Percentiles rank a stretch among this genome's conserved stretches.
Conservation (phyloP, 2,888 invertebrate genomes). For the Microctonus brassicae region DNA sequence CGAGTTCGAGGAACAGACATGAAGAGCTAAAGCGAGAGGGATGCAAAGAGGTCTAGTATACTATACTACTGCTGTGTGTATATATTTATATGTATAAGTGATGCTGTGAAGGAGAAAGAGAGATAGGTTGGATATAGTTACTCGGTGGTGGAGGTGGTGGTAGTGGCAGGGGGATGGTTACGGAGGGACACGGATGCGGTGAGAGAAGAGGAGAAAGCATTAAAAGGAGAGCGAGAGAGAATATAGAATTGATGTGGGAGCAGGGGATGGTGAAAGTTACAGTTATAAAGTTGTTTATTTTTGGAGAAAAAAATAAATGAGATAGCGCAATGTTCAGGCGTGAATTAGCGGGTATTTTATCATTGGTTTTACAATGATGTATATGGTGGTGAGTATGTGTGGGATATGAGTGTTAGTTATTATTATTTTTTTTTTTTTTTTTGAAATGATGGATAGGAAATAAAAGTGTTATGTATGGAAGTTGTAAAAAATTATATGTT, state of each 20-base stretch:
- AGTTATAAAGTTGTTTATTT: background rate
- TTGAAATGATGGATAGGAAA: too few species aligned
- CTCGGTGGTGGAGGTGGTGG: too few species aligned
- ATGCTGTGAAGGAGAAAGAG: slow-evolving; percentile 30
- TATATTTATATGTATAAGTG: slow-evolving; percentile 24
- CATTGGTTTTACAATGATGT: too few species aligned
- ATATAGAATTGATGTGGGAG: slow-evolving; percentile 2
- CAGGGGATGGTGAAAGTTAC: background rate
- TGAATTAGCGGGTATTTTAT: too few species aligned
- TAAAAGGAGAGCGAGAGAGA: slow-evolving; percentile 11
- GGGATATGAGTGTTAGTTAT: too few species aligned
- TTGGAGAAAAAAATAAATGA: too few species aligned
- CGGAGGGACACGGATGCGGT: background rate
- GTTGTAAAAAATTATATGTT: too few species aligned
- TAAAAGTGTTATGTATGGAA: too few species aligned
- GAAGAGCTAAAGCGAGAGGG: slow-evolving; percentile 44
- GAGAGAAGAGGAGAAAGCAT: background rate
- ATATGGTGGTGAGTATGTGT: too few species aligned
- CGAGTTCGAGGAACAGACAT: slow-evolving; percentile 48
- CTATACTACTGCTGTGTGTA: too few species aligned
- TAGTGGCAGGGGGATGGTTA: background rate
- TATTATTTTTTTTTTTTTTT: too few species aligned
- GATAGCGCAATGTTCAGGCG: too few species aligned
- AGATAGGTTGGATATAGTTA: slow-evolving; percentile 39
- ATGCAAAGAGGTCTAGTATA: slow-evolving; percentile 1